These are phyloP conservation scores for Phenganax stokvisi DNA, from an alignment of 92 coral and sea anemone species.

Conservation along the genomic window DNA sequence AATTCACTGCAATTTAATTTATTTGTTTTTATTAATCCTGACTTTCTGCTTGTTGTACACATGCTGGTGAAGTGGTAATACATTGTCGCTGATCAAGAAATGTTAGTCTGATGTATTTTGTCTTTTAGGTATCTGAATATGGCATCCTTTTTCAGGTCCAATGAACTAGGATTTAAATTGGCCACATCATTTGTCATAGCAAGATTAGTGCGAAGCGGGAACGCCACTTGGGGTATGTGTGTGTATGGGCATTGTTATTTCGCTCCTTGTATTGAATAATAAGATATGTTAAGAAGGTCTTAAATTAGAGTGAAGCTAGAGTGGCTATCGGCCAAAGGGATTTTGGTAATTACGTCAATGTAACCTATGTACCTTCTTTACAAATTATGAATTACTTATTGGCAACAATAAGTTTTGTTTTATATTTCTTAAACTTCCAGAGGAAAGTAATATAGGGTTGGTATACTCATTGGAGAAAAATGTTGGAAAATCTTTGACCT, in stretches of 20 bases:
- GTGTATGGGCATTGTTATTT: neutral
- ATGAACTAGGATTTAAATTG: conserved; percentile 1
- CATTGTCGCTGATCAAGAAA: no score
- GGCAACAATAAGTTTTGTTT: neutral
- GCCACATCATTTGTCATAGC: conserved; percentile 15
- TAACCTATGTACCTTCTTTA: no score
- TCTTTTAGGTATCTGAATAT: conserved; percentile 8
- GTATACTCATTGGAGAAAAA: conserved; percentile 40
- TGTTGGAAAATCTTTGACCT: conserved; percentile 45
- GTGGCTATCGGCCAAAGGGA: no score
- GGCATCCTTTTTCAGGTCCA: conserved; percentile 17
- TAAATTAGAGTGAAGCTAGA: no score
- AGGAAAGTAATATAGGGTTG: conserved; percentile 49
- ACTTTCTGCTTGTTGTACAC: no score
- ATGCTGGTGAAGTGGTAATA: no score
- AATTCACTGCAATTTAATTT: no score
- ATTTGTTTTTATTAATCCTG: no score
- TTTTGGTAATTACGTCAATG: no score
- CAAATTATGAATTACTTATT: no score
- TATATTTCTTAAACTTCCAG: neutral
- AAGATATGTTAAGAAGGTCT: no score
- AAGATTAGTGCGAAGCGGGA: conserved; percentile 3
- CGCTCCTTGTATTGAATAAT: neutral
- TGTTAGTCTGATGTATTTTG: no score
- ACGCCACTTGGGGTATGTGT: conserved; percentile 36